phyloP scores from a whole-genome alignment of 2,888 invertebrate species.

The Dusona sp. region DNA sequence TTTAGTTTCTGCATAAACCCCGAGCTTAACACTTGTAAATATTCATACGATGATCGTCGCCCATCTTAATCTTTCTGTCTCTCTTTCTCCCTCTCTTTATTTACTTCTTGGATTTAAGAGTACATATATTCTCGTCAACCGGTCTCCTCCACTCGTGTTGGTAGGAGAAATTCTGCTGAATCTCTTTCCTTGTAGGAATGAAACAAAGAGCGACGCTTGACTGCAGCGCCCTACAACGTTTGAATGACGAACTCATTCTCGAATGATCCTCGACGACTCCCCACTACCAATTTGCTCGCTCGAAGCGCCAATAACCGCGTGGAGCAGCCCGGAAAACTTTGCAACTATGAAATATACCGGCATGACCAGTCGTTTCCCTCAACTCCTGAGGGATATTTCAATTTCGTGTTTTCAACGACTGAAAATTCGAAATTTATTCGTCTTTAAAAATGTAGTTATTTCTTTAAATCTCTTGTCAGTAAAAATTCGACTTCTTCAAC shows the following conservation, averaged over 20 bases:
- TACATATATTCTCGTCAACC: slow-evolving; percentile 72
- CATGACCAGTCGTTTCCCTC: slow-evolving; percentile 60
- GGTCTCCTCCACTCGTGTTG: slow-evolving; percentile 64
- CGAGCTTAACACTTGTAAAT: not conserved
- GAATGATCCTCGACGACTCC: slow-evolving; percentile 25
- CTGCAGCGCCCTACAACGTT: slow-evolving; percentile 74
- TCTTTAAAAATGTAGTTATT: not conserved
- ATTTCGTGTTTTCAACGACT: not conserved
- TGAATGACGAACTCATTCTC: slow-evolving; percentile 50
- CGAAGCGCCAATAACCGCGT: slow-evolving; percentile 63
- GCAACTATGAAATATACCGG: slow-evolving; percentile 53
- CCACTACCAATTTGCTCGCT: slow-evolving; percentile 56
- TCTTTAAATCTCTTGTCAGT: not conserved
- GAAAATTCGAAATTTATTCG: not conserved
- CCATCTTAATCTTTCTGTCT: not conserved
- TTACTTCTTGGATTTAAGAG: slow-evolving; percentile 31
- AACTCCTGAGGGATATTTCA: not conserved
- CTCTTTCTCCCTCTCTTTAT: slow-evolving; percentile 11
- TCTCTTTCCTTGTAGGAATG: slow-evolving; percentile 74
- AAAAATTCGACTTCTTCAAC: not conserved
- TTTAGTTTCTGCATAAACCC: not conserved
- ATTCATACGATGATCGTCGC: not conserved
- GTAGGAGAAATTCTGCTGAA: slow-evolving; percentile 68
- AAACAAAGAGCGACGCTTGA: slow-evolving; percentile 84
- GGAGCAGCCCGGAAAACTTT: slow-evolving; percentile 43